A percentile compares a stretch with the other conserved stretches of the same genome.
phyloP scores from a whole-genome alignment of 2,888 invertebrate species.

The Rotaria magnacalcarata region DNA sequence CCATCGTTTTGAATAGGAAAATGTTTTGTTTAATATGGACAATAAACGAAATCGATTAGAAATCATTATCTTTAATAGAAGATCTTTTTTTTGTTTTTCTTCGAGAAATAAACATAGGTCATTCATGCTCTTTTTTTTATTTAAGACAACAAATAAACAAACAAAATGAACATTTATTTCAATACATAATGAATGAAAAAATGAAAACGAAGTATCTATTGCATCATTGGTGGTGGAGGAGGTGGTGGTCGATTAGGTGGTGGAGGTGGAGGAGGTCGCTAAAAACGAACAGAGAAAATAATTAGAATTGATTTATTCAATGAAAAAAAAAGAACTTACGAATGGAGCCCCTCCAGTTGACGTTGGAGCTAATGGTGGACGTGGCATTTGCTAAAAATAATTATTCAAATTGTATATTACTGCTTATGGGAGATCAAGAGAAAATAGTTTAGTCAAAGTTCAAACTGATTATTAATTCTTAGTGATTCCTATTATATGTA shows the following conservation, averaged over 20 bases:
- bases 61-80: background rate
- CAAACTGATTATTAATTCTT: no score
- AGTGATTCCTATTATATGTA: no score
- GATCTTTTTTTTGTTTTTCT: background rate
- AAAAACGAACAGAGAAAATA: background rate
- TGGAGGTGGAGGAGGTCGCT: conserved; percentile 48
- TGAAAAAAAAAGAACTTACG: background rate
- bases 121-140: background rate
- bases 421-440: no score
- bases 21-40: background rate
- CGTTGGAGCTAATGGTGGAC: conserved; percentile 42
- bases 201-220: background rate
- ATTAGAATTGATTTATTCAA: background rate
- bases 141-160: background rate
- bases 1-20: background rate
- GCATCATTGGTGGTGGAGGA: conserved; percentile 29
- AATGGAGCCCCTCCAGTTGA: conserved; percentile 48
- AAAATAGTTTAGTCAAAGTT: no score
- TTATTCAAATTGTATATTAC: no score
- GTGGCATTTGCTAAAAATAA: conserved; percentile 34
- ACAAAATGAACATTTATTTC: conserved; percentile 26
- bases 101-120: conserved; percentile 15
- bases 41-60: conserved; percentile 3
- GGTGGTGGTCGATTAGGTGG: conserved; percentile 46
- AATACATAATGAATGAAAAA: background rate